These are phyloP conservation scores for Lasioglossum villosulum DNA, from an alignment of 2,888 invertebrate species.

Conservation along the genomic window DNA sequence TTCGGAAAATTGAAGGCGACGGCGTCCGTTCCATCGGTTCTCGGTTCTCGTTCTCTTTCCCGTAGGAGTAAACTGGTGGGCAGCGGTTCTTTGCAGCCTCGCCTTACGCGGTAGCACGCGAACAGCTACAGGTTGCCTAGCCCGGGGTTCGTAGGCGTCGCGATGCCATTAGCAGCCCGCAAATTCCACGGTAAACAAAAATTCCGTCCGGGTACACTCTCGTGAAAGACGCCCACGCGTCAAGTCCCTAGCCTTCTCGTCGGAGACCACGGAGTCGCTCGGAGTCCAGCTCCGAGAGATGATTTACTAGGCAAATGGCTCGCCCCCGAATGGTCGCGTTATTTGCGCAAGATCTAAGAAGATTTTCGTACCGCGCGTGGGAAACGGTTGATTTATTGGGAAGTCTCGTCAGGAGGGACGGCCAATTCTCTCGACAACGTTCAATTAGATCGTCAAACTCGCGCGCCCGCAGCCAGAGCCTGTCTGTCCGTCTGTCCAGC, in stretches of 20 bases:
- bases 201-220: slow-evolving; percentile 59
- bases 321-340: slow-evolving; percentile 52
- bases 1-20: slow-evolving; percentile 34
- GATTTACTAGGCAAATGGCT: slow-evolving; percentile 62
- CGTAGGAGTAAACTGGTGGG: slow-evolving; percentile 71
- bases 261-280: neutral
- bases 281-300: slow-evolving; percentile 40
- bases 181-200: slow-evolving; percentile 68
- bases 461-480: neutral
- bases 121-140: slow-evolving; percentile 72
- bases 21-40: slow-evolving; percentile 5
- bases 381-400: slow-evolving; percentile 46
- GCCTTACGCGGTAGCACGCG: slow-evolving; percentile 74
- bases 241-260: neutral
- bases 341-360: slow-evolving; percentile 44
- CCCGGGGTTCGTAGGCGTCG: slow-evolving; percentile 69
- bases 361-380: slow-evolving; percentile 50
- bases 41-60: slow-evolving; percentile 46
- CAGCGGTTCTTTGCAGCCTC: slow-evolving; percentile 67
- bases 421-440: slow-evolving; percentile 31
- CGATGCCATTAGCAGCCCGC: slow-evolving; percentile 72
- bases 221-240: slow-evolving; percentile 55
- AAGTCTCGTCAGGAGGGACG: slow-evolving; percentile 5
- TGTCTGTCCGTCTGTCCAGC: neutral
- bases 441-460: slow-evolving; percentile 47